Base-by-base conservation (phyloP, 35 echinoderm and acorn worm genomes). In the Lytechinus pictus region DNA sequence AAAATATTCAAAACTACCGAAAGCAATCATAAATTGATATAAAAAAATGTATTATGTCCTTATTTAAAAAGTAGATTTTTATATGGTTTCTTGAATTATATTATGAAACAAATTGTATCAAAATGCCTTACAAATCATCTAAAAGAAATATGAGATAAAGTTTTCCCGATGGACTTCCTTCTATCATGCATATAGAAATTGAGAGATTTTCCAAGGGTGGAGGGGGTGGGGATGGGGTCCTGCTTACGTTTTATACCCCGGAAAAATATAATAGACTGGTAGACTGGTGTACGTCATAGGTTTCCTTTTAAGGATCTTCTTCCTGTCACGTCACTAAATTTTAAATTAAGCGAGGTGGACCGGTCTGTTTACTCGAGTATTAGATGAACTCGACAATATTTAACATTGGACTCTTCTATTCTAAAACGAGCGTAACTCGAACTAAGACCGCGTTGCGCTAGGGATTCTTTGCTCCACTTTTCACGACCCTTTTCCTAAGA, bases 341-440 rank as follows among this genome's bases (percentile, higher is more conserved):
- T 79, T 79, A 79, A 79, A 79, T 79, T 79, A 79, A 79, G 66
- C 66, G 66, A 24, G 66, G 21, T 79, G 66, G 14, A 24, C 66
- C 14, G 66, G 19, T 79, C 66, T 79, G 66, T 79, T 79, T 79
- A 79, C 66, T 79, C 66, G 66, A 79, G 66, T 79, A 79, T 79
- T 79, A 79, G 66, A 79, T 79, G 66, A 79, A 79, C 66, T 79
- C 16, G 66, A 19, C 66, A 24, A 24, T 79, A 79, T 79, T 79
- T 79, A 79, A 79, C 66, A 79, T 79, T 24, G 66, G 66, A 79
- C 19, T 24, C 66, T 79, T 79, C 19, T 79, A 79, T 79, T 79
- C n/a, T 79, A 79, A 79, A 79, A 79, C 66, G 66, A n/a, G 66
- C 66, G 66, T 79, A 79, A 79, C n/a, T 79, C 66, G 66, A 79